Percentiles rank a stretch among this genome's conserved stretches.
Evolutionary conservation across 2,797 vertebrate genomes (phyloP).

Genomic region (Tangara arthus): DNA sequence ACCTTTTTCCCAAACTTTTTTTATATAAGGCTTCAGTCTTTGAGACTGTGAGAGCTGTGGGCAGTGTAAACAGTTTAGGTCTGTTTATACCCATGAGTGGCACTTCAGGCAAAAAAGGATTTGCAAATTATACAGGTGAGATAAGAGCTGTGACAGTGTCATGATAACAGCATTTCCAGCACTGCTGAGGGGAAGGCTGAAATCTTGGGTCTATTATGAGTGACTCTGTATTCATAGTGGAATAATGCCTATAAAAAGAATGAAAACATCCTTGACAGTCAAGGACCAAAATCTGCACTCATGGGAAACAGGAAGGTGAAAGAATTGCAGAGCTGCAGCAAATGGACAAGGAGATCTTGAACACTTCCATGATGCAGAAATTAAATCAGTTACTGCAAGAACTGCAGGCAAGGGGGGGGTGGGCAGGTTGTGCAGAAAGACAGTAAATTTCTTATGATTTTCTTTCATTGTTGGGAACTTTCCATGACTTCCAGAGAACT

Average conservation of each 20-base stretch:
- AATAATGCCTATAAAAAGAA: not conserved
- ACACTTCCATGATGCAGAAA: not conserved
- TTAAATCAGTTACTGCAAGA: not conserved
- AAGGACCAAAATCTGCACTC: not conserved
- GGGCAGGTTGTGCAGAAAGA: not conserved
- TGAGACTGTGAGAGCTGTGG: not conserved
- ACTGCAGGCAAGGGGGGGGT: not conserved
- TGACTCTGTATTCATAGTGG: not conserved
- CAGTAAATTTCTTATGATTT: not conserved
- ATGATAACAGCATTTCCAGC: not conserved
- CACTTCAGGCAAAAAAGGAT: not conserved
- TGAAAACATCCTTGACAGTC: not conserved
- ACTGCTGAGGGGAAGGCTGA: not conserved
- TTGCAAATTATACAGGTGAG: not conserved
- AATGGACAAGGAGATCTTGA: not conserved
- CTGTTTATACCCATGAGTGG: not conserved
- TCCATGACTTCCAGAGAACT: not conserved
- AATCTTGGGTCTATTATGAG: not conserved
- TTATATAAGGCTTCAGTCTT: not conserved
- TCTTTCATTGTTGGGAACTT: not conserved
- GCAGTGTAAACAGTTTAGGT: not conserved
- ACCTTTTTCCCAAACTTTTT: not conserved
- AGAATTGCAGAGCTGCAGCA: not conserved
- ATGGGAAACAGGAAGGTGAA: not conserved
- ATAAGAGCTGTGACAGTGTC: not conserved